Evolutionary conservation across 2,113 vertebrate species (phyloP), one percentile per base, ranked within the genome.

Genomic region (Brachionichthys hirsutus): DNA sequence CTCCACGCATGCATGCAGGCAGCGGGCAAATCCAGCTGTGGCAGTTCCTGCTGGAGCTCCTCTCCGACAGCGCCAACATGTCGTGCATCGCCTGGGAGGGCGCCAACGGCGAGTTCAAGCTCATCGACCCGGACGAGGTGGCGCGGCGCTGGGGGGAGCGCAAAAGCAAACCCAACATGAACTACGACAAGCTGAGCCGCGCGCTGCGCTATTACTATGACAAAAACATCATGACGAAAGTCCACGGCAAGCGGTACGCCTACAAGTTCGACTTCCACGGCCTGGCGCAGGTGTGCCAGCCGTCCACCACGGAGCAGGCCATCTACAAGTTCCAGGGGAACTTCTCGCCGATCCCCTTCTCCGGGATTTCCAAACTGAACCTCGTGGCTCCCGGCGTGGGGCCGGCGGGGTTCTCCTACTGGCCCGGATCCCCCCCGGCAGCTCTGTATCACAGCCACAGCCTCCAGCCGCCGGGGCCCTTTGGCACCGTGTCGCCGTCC

Each of bases 211-310:
- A 99, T 88, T 99, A 99, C 89, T 99, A 99, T 0, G 97, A 99
- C 91, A 99, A 99, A 60, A 99, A 97, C 92, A 98, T 99, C 91
- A 99, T 99, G 96, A 98, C 94, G 80, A 99, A 99, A 82, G 95
- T 98, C 20, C 96, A 98, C 0, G 97, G 97, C 70, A 99, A 99
- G 81, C 93, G 97, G 49, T 99, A 99, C 1, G 97, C 96, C 46
- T 99, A 99, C 87, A 96, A 96, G 82, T 99, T 99, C 49, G 97
- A 99, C 86, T 99, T 99, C 90, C 95, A 98, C 0, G 96, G 97
- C 67, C 69, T 99, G 87, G 95, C 96, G 0, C 97, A 98, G 75
- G 96, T 97, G 76, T 99, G 97, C 87, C 97, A 99, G 83, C 95
- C 96, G 0, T 88, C 94, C n/a, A 88, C 93, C 0, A 93, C 95